Conservation (phyloP, 2,888 invertebrate species). For the Andrena flavipes region DNA sequence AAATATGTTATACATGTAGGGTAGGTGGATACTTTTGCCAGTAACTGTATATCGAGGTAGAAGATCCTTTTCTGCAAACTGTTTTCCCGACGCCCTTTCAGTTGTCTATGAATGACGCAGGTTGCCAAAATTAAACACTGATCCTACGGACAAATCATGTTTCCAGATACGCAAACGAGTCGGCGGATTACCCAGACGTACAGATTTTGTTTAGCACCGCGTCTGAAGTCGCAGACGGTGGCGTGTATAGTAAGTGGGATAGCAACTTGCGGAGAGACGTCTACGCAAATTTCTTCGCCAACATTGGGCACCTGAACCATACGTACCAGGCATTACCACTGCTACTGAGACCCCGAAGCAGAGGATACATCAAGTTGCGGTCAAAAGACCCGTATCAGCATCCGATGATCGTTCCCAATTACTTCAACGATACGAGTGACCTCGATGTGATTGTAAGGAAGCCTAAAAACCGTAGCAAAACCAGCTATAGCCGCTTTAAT, state of each 20-base stretch:
- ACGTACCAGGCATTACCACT: slow-evolving; percentile 26
- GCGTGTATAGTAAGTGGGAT: slow-evolving; percentile 10
- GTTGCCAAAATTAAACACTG: too few species aligned
- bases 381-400: slow-evolving; percentile 90
- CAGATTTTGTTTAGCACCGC: slow-evolving; percentile 28
- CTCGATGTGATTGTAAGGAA: slow-evolving; percentile 88
- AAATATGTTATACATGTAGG: too few species aligned
- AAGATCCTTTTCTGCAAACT: neutral
- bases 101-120: too few species aligned
- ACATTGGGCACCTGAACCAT: slow-evolving; percentile 9
- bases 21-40: too few species aligned
- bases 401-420: slow-evolving; percentile 95
- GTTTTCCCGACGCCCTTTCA: neutral
- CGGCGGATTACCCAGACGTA: slow-evolving; percentile 57
- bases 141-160: neutral
- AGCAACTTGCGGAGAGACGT: neutral
- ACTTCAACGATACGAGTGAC: slow-evolving; percentile 91
- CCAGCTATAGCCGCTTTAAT: too few species aligned
- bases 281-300: neutral
- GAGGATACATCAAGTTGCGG: slow-evolving; percentile 87
- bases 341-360: slow-evolving; percentile 57
- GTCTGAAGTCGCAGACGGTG: slow-evolving; percentile 36
- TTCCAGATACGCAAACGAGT: slow-evolving; percentile 48
- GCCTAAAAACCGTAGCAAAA: too few species aligned
- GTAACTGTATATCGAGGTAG: too few species aligned